Conservation (phyloP, 2,113 vertebrate genomes). For the Glareola pratincola region DNA sequence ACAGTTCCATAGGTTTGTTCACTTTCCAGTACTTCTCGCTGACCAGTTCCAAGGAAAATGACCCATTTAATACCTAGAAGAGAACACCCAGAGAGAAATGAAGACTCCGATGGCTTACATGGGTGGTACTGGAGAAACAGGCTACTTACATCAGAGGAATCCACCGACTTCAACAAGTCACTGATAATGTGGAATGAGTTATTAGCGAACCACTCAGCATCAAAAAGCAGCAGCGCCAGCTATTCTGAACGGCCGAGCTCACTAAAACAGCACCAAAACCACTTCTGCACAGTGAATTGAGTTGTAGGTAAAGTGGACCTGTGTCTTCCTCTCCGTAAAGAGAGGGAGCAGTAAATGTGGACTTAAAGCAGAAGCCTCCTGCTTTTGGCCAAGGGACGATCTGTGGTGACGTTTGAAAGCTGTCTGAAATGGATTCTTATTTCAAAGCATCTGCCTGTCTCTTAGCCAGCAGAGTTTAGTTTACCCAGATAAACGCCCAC, state of each 20-base stretch:
- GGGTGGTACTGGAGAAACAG: not conserved
- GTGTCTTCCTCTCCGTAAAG: not conserved
- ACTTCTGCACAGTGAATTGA: not conserved
- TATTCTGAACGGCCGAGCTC: not conserved
- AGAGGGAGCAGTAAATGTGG: not conserved
- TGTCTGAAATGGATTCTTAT: not conserved
- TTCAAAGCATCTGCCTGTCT: not conserved
- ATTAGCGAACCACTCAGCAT: not conserved
- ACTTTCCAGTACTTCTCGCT: slow-evolving; percentile 99
- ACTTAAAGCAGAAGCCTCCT: not conserved
- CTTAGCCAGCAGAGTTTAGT: not conserved
- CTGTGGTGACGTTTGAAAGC: not conserved
- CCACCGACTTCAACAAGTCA: not conserved
- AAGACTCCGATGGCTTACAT: not conserved
- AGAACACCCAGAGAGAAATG: not conserved
- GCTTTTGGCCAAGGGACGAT: not conserved
- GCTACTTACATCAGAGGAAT: not conserved
- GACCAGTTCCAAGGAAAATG: slow-evolving; percentile 97
- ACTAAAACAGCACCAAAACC: not conserved
- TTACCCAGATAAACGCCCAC: not conserved
- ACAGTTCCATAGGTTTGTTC: slow-evolving; percentile 99
- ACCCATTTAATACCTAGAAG: slow-evolving; percentile 92
- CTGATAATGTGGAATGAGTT: not conserved
- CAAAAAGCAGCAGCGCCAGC: not conserved
- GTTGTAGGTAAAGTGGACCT: not conserved